These are phyloP conservation scores for Trogon melanurus DNA, from an alignment of 2,113 vertebrate genomes.

Conservation along the genomic window DNA sequence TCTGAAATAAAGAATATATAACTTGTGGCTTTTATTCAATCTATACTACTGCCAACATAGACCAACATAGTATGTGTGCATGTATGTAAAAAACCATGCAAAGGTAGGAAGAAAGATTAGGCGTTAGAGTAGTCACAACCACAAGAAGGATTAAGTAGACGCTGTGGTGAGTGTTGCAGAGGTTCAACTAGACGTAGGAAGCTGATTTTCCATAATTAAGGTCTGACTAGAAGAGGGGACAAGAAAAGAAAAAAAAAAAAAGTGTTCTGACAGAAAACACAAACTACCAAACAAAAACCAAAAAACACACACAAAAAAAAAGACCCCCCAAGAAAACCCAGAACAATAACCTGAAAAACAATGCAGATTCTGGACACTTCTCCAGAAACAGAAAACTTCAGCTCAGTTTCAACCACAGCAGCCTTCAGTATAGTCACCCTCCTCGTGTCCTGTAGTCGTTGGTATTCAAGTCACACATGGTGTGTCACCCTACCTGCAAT, in stretches of 20 bases:
- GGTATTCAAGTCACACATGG: background rate
- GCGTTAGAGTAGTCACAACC: background rate
- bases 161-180: background rate
- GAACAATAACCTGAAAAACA: background rate
- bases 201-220: background rate
- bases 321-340: accelerated
- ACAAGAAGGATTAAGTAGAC: background rate
- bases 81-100: background rate
- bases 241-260: background rate
- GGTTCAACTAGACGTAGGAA: background rate
- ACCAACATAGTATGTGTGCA: accelerated
- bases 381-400: background rate
- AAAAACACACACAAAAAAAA: background rate
- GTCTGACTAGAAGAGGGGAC: background rate
- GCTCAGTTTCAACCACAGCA: background rate
- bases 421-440: background rate
- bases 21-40: background rate
- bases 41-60: background rate
- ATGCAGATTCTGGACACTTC: background rate
- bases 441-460: background rate
- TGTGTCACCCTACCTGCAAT: background rate
- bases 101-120: background rate
- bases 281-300: background rate
- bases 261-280: background rate
- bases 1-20: background rate